Evolutionary conservation across 2,113 vertebrate genomes (phyloP).

Genomic region (Tiliqua scincoides): DNA sequence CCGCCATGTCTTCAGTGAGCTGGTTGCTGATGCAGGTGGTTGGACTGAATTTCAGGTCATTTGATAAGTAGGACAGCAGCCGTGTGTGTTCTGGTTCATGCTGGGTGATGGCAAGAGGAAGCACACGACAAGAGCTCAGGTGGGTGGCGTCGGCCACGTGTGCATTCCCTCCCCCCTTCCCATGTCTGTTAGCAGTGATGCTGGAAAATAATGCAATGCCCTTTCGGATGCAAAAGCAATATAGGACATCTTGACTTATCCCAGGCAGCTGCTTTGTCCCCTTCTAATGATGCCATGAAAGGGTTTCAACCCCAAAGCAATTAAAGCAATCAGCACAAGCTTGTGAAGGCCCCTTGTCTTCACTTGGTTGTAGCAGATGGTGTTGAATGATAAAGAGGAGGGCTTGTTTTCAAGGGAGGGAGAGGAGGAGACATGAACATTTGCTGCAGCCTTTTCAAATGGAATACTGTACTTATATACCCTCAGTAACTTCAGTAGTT

Average conservation of each 20-base stretch:
- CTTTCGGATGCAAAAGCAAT: neutral
- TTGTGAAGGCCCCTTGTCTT: constrained; percentile 6
- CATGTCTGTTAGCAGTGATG: neutral
- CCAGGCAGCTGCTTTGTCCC: neutral
- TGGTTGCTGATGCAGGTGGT: constrained; percentile 59
- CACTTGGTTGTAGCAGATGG: neutral
- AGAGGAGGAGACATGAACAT: neutral
- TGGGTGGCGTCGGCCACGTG: neutral
- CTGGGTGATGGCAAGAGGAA: constrained; percentile 38
- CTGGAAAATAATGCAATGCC: neutral
- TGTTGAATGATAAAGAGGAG: neutral
- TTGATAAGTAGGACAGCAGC: constrained; percentile 65
- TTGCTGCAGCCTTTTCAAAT: neutral
- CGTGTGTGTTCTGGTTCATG: constrained; percentile 38
- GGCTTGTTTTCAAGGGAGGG: neutral
- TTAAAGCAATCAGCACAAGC: constrained; percentile 20
- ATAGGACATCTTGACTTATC: rapidly evolving
- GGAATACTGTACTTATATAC: too few species aligned
- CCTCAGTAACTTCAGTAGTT: neutral
- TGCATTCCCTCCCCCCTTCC: neutral
- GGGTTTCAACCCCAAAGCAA: constrained; percentile 9
- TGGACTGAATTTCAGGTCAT: constrained; percentile 66
- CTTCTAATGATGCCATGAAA: neutral
- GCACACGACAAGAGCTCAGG: rapidly evolving
- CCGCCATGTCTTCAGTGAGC: constrained; percentile 23